Evolutionary conservation across 2,888 invertebrate genomes (phyloP).

Genomic region (Drosophila melanocephala): DNA sequence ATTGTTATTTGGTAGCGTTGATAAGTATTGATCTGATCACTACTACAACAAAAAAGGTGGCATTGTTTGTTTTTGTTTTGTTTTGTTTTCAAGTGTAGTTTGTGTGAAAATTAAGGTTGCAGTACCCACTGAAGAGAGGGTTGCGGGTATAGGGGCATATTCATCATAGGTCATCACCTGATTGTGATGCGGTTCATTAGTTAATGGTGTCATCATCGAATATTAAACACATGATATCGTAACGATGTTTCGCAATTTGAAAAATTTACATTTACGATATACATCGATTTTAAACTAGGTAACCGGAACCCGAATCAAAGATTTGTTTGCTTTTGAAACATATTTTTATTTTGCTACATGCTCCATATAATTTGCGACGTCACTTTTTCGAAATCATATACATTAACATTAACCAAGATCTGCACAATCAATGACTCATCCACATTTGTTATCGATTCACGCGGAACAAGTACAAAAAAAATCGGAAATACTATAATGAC

Average conservation of each 20-base stretch:
- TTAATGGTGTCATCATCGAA: not conserved
- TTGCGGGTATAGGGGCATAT: not conserved
- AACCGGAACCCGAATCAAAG: not conserved
- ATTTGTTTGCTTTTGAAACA: not conserved
- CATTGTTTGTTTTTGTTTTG: not conserved
- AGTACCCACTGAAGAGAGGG: not conserved
- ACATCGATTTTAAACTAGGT: not conserved
- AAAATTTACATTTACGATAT: not conserved
- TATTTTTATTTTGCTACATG: not conserved
- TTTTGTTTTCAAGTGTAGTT: not conserved
- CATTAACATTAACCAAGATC: not conserved
- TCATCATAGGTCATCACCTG: constrained; percentile 11
- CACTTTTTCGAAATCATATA: not conserved
- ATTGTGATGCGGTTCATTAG: constrained; percentile 19
- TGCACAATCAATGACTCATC: constrained; percentile 11
- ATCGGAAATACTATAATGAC: constrained; percentile 2
- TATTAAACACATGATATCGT: constrained; percentile 1
- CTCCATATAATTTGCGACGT: not conserved
- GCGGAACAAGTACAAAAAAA: not conserved
- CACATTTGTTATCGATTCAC: not conserved
- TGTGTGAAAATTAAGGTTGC: not conserved
- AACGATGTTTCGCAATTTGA: not conserved
- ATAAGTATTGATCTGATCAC: not conserved
- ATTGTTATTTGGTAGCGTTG: not conserved
- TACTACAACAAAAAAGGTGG: not conserved